Evolutionary conservation across 2,888 invertebrate genomes (phyloP), one percentile per base, ranked within the genome.

Genomic region (Leptopilina myrica): DNA sequence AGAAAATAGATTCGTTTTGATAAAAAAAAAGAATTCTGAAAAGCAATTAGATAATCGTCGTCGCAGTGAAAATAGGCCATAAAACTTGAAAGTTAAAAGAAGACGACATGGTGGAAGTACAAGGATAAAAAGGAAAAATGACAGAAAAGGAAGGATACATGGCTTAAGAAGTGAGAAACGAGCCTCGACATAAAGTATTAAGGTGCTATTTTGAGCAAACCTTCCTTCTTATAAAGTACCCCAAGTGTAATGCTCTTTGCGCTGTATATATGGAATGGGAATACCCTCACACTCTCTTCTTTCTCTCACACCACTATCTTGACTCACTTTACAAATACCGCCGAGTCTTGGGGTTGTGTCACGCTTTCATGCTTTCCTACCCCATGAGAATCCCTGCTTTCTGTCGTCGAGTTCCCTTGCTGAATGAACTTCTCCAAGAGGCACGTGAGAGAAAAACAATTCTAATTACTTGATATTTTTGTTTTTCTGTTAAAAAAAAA

Each of bases 181-280:
- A 65, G 64, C 40, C 67, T 79, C 66, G 76, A 75, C 79, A 75
- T 82, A 78, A 82, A 81, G 80, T 81, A 84, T 82, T 78, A 82
- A 80, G 81, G 80, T 49, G 77, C 77, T 84, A 81, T 82, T 83
- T 82, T 80, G 80, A 82, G 78, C 77, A 77, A 69, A 69, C 76
- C 77, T 64, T 78, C 77, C 66, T 20, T 78, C 78, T 81, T 78
- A 76, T 80, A 78, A 81, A 82, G 78, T 80, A 80, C 66, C 76
- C 67, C 79, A 77, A 78, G 77, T 78, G 77, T 79, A 81, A 82
- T 80, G 46, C 79, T 75, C 66, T 69, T 66, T 75, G 80, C 77
- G 73, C 76, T 46, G 77, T 78, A 66, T 78, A 66, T 78, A 78
- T 76, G 76, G 56, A 77, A 73, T 49, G 73, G 33, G 46, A 76